These are phyloP conservation scores for Leptopterna dolabrata DNA, from an alignment of 2,888 invertebrate species.

Conservation along the genomic window DNA sequence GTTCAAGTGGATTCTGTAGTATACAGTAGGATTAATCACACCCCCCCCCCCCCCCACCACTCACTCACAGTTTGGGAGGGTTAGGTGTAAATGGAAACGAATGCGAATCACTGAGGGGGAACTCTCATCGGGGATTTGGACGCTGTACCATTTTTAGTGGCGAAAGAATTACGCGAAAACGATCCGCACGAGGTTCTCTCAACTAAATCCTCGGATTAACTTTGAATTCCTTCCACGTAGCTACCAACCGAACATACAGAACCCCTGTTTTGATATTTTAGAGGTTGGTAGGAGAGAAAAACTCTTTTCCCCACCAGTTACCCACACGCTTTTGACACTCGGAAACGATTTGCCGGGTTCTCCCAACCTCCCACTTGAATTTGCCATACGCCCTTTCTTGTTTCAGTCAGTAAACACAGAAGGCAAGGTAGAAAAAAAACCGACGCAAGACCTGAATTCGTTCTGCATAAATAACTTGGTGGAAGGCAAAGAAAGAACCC, in stretches of 20 bases:
- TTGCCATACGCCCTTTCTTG: not conserved
- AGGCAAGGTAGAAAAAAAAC: not conserved
- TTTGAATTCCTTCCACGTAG: not conserved
- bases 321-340: not conserved
- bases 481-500: not conserved
- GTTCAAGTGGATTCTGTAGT: too few species aligned
- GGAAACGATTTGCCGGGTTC: not conserved
- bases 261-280: not conserved
- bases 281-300: not conserved
- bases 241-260: not conserved
- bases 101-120: not conserved
- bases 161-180: conserved; percentile 3
- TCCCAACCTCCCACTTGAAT: not conserved
- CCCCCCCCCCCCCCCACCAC: too few species aligned
- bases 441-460: not conserved
- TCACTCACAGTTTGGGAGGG: not conserved
- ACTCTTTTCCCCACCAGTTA: not conserved
- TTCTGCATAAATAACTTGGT: not conserved
- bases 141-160: not conserved
- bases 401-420: not conserved
- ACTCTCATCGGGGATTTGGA: not conserved
- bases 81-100: not conserved
- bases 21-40: too few species aligned
- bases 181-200: not conserved
- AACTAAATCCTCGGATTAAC: not conserved